Evolutionary conservation across 1,140 invertebrate species (phyloP).

Genomic region (Ostrea denselamellosa): DNA sequence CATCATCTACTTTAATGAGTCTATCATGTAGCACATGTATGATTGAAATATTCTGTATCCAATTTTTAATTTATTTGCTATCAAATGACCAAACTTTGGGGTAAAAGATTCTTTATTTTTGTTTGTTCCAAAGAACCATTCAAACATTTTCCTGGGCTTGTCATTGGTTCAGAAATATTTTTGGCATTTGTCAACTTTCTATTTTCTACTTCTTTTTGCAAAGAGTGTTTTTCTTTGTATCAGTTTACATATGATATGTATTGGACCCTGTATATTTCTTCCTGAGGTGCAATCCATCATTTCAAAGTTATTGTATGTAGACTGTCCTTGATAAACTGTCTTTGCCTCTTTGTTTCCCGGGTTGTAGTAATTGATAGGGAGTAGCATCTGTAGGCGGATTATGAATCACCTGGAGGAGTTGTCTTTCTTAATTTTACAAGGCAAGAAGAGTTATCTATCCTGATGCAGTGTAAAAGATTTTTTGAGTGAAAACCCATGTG

Average conservation of each 20-base stretch:
- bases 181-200: no score
- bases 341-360: background rate
- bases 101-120: no score
- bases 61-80: no score
- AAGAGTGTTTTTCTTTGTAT: background rate
- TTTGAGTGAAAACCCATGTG: background rate
- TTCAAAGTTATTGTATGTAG: background rate
- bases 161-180: no score
- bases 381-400: slow-evolving; percentile 12
- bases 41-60: no score
- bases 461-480: background rate
- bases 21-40: no score
- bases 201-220: no score
- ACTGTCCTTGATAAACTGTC: slow-evolving; percentile 28
- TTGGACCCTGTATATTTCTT: background rate
- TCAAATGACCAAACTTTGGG: no score
- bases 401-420: background rate
- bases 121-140: no score
- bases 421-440: background rate
- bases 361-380: background rate
- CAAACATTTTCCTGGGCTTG: no score
- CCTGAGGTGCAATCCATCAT: background rate
- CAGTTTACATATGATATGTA: background rate
- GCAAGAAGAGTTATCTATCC: slow-evolving; percentile 7
- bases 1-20: no score